These are phyloP conservation scores for Falco columbarius DNA, from an alignment of 2,797 vertebrate genomes.

Conservation along the genomic window DNA sequence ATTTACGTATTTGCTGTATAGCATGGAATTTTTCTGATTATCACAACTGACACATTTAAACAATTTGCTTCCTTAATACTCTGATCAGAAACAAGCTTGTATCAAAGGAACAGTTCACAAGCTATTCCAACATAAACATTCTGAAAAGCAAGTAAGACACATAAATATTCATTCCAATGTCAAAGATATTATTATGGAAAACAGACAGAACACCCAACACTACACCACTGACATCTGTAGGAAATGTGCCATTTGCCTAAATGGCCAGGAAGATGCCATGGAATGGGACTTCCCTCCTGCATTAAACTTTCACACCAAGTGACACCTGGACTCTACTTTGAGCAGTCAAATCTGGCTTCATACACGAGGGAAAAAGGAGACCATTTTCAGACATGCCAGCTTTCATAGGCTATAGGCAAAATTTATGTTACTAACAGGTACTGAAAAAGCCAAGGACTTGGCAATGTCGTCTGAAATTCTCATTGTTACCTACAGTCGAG, in stretches of 20 bases:
- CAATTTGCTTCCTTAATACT: not conserved
- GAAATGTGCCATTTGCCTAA: not conserved
- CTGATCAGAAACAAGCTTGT: not conserved
- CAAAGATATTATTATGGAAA: not conserved
- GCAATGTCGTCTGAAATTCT: not conserved
- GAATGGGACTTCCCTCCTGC: not conserved
- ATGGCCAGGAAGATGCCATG: not conserved
- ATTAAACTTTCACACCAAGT: not conserved
- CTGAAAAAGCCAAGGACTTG: not conserved
- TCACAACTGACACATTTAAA: not conserved
- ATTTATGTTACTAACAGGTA: too few relatives aligned
- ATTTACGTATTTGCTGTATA: not conserved
- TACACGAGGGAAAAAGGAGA: not conserved
- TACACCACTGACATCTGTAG: not conserved
- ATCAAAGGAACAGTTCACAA: not conserved
- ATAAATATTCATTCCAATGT: not conserved
- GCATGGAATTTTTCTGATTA: not conserved
- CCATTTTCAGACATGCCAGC: not conserved
- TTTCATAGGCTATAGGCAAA: not conserved
- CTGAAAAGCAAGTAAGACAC: not conserved
- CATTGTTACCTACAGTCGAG: rapidly evolving
- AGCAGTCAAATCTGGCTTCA: not conserved
- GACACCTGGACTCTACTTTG: not conserved
- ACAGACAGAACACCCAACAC: not conserved
- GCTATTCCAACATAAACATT: not conserved